Evolutionary conservation across 2,113 vertebrate genomes (phyloP).

Genomic region (Melanocharis versteri): DNA sequence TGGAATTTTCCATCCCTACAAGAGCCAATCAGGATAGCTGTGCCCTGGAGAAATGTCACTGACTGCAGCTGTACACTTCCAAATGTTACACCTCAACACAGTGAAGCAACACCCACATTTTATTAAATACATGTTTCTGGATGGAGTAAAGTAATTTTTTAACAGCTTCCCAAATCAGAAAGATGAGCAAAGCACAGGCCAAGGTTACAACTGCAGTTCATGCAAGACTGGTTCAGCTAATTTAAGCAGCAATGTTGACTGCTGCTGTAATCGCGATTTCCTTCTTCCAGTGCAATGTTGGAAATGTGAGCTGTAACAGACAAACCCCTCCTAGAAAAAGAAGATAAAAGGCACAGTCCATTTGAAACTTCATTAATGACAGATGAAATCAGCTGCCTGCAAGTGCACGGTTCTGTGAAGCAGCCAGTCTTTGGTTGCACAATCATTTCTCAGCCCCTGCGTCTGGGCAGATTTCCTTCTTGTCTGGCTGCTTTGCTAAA

Average conservation of each 20-base stretch:
- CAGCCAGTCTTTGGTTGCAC: constrained; percentile 8
- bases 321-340: background rate
- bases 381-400: constrained; percentile 15
- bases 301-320: background rate
- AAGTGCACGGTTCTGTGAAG: constrained; percentile 23
- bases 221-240: background rate
- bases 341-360: background rate
- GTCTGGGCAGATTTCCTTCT: constrained; percentile 48
- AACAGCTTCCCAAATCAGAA: constrained; percentile 8
- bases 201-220: background rate
- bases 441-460: background rate
- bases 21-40: background rate
- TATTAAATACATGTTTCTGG: background rate
- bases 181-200: background rate
- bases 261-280: background rate
- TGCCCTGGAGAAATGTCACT: background rate
- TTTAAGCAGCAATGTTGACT: background rate
- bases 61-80: background rate
- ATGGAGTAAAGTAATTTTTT: background rate
- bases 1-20: constrained; percentile 25
- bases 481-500: constrained; percentile 47
- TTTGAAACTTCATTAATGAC: constrained; percentile 14
- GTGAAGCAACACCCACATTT: background rate
- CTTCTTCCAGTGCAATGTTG: background rate
- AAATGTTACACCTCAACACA: background rate